Evolutionary conservation across 2,888 invertebrate genomes (phyloP), one percentile per base, ranked within the genome.

Genomic region (Drosophila macrothrix): DNA sequence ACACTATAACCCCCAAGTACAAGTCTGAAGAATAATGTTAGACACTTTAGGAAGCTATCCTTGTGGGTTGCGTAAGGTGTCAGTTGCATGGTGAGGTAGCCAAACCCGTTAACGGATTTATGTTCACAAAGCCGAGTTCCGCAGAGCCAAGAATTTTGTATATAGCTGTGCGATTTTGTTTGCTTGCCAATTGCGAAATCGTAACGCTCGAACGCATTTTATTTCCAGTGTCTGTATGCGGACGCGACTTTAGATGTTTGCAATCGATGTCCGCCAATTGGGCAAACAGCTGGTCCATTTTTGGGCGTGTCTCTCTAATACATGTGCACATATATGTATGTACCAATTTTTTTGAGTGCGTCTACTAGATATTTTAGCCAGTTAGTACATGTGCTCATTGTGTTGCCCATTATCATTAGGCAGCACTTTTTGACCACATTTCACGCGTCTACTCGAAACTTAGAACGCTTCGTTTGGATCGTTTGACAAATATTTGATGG

Each of bases 161-260:
- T 25, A 67, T 61, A 70, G 78, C 70, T 69, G 62, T 63, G 64
- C 73, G 72, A 71, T 84, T 87, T 70, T 88, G 67, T 88, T 90
- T 90, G 78, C 77, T 78, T 75, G 77, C 73, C 91, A 87, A 89
- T 90, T 87, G 91, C 88, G 72, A 84, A 87, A 90, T 82, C 78
- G 82, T 68, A 78, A 84, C 76, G 91, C 91, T 78, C 76, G 76
- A 90, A 58, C 75, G 87, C 72, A 58, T 73, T 89, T 90, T 73
- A 84, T 88, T 76, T 83, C 66, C 78, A 81, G 67, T 67, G 12
- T n/a, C 19, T 55, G 67, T 71, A 54, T 78, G 67, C 69, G 81
- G 64, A 82, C 62, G 63, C 82, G 67, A 71, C 65, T 82, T 61
- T 65, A 62, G 79, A 73, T 83, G 76, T 77, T 78, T 80, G 84